Base-by-base conservation (phyloP, 2,888 invertebrate species). In the Andrena marginata region DNA sequence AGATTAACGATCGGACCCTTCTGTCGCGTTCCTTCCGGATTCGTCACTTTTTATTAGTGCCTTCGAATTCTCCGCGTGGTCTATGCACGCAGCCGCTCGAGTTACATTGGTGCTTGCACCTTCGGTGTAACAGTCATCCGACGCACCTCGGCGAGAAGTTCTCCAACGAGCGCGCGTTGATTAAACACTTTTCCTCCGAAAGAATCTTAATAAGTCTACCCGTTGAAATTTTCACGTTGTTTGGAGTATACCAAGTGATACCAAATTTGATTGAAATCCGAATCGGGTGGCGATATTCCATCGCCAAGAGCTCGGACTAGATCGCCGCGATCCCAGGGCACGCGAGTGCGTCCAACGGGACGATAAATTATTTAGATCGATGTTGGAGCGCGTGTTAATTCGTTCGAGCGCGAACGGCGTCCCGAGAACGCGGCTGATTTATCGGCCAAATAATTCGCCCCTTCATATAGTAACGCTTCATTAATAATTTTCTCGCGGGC, bases 401-500 rank as follows among this genome's bases (percentile, higher is more conserved):
- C 77, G 69, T 76, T 35, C 26, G 35, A 64, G 64, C 35, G 64
- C 35, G 35, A 35, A 49, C 23, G 31, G 20, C 54, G 54, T 33
- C 20, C 42, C 63, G 70, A 70, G 51, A 80, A 83, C 69, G 56
- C 80, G 76, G 54, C 78, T 72, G 85, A 82, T 85, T 85, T 85
- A 85, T 85, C 80, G 80, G 68, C 16, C 82, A 82, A 85, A 82
- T 85, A 85, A 85, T 85, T 82, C 85, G 56, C 35, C 77, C 31
- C 73, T 72, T 84, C 78, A 31, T 75, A 70, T 60, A 72, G 76
- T 75, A 72, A 80, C 79, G 84, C 76, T 87, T 81, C 87, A 77
- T 87, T 85, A 79, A 87, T 87, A 82, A 87, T 87, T 80, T 80
- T 85, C 85, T 69, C 80, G 56, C 72, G 60, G 13, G 54, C 62